Evolutionary conservation across 2,113 vertebrate genomes (phyloP).

Genomic region (Sinocyclocheilus grahami): DNA sequence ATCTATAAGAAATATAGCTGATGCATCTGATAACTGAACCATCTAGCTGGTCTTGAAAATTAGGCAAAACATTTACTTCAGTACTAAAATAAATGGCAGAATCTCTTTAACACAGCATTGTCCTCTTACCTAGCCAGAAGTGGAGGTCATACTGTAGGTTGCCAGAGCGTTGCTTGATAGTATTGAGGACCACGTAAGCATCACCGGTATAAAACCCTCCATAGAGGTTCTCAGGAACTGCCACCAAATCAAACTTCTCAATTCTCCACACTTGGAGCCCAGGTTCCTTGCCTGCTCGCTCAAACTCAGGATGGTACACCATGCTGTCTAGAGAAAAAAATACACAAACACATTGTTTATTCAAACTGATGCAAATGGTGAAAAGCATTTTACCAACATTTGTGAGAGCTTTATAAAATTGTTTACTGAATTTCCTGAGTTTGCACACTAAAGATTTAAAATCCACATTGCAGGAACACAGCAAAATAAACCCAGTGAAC

Average conservation of each 20-base stretch:
- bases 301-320: constrained; percentile 90
- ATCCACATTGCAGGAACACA: not conserved
- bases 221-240: constrained; percentile 87
- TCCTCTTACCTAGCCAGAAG: constrained; percentile 91
- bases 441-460: not conserved
- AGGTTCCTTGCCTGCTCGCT: constrained; percentile 84
- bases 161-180: constrained; percentile 87
- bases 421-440: not conserved
- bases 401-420: not conserved
- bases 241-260: constrained; percentile 93
- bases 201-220: constrained; percentile 95
- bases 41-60: not conserved
- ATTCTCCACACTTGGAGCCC: constrained; percentile 98
- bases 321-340: constrained; percentile 79
- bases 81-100: not conserved
- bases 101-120: not conserved
- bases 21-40: not conserved
- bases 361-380: not conserved
- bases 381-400: not conserved
- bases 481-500: not conserved
- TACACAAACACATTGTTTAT: not conserved
- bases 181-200: constrained; percentile 93
- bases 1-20: not conserved
- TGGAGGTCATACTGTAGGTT: constrained; percentile 93
- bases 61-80: not conserved